Evolutionary conservation across 2,797 vertebrate genomes (phyloP).

Genomic region (Manis crassicaudata): DNA sequence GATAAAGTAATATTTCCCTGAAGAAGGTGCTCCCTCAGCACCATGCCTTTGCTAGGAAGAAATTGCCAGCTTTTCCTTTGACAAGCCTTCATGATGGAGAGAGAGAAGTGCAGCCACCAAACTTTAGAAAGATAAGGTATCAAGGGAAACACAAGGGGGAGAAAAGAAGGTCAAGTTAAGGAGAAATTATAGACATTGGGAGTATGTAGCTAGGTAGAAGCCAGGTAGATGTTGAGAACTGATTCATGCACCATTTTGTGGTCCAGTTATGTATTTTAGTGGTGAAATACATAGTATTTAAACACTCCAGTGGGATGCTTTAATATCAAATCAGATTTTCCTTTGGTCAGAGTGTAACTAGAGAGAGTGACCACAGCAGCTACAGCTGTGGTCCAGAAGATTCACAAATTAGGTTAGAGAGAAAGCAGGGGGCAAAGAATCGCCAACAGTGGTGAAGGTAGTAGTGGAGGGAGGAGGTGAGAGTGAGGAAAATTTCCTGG

Average conservation of each 20-base stretch:
- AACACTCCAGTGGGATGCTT: background rate
- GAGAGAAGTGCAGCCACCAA: background rate
- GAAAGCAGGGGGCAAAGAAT: background rate
- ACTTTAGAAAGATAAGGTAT: background rate
- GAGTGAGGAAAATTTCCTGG: background rate
- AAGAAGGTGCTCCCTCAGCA: background rate
- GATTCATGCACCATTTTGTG: background rate
- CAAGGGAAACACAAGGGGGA: background rate
- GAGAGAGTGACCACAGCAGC: background rate
- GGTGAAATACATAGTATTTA: constrained; percentile 27
- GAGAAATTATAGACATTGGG: background rate
- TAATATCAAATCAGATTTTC: constrained; percentile 47
- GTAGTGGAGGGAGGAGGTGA: background rate
- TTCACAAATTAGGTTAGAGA: background rate
- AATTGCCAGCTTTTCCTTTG: background rate
- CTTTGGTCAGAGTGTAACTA: background rate
- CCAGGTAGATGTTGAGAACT: constrained; percentile 1
- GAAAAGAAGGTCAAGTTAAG: background rate
- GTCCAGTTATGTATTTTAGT: background rate
- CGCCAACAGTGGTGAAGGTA: background rate
- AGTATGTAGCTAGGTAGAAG: background rate
- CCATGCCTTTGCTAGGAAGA: background rate
- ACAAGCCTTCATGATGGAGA: background rate
- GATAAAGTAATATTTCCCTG: background rate
- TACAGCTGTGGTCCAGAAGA: background rate